Percentiles rank a stretch among this genome's conserved stretches.
Evolutionary conservation across 2,888 invertebrate species (phyloP).

Genomic region (Idaea biselata): DNA sequence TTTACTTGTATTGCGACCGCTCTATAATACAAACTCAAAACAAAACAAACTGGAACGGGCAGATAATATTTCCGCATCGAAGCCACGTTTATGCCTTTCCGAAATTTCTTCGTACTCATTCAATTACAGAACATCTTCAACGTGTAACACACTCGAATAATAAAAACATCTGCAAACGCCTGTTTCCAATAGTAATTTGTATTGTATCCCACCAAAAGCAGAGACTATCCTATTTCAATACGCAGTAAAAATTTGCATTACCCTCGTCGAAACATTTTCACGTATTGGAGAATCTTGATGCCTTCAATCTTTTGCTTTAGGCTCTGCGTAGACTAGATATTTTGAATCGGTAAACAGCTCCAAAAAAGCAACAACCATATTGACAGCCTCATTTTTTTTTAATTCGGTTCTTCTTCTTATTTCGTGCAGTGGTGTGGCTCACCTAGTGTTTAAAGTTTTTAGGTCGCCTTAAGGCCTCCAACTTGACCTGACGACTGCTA

Average conservation of each 20-base stretch:
- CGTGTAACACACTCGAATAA: background rate
- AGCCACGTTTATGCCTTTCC: background rate
- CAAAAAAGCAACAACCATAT: no score
- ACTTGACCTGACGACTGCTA: no score
- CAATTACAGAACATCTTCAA: background rate
- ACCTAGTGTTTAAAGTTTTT: no score
- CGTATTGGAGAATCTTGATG: background rate
- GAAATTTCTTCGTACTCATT: background rate
- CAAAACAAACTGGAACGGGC: no score
- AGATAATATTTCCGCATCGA: no score
- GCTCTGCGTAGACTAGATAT: background rate
- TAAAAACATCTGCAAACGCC: background rate
- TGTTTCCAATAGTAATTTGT: conserved; percentile 1
- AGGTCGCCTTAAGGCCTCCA: no score
- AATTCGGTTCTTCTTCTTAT: no score
- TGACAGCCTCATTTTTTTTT: no score
- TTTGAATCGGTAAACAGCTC: background rate
- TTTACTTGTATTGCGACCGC: no score
- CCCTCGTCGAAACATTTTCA: background rate
- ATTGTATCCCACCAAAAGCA: conserved; percentile 1
- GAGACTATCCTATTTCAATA: conserved; percentile 1
- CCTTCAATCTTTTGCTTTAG: background rate
- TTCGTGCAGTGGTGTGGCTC: no score
- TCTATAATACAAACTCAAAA: no score
- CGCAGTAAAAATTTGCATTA: conserved; percentile 1